Base-by-base conservation (phyloP, 2,113 vertebrate genomes). In the Triplophysa tibetana region DNA sequence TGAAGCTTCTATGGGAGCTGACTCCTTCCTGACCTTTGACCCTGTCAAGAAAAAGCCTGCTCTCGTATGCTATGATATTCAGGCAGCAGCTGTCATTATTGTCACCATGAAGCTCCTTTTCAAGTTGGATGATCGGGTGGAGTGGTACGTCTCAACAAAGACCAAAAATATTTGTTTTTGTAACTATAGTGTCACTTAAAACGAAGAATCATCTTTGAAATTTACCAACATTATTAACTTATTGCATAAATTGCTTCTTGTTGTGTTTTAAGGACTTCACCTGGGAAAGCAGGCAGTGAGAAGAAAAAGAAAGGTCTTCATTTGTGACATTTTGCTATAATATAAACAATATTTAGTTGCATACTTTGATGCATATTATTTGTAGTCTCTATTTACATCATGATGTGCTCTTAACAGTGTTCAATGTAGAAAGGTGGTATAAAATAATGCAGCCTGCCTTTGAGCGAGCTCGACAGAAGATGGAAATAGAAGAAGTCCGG, bases 21-120 rank as follows among this genome's bases (percentile, higher is more conserved):
- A 75, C 1, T 68, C 84, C 58, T 87, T 88, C 73, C 85, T 94
- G 80, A 96, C 95, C 1, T 92, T 94, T 60, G 70, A 88, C n/a
- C 91, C 93, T 16, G 10, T 63, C 38, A 87, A 80, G 16, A 11
- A 13, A 21, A 61, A 1, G n/a, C 4, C 1, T 45, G 23, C 23
- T 9, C 90, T 93, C 43, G 91, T 94, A n/a, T 92, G 78, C 64
- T 95, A 97, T 0, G 96, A 98, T 19, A 6, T 97, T 12, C 92
- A 94, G 81, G 90, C 96, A 6, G 88, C 85, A 23, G 96, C 96
- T 38, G 21, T 96, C 77, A 89, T 98, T 70, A 58, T 98, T 17
- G 88, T 98, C 48, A 91, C 92, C 54, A 80, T 98, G 88, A 99
- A 99, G 87, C 81, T 96, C 5, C 0, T 99, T 24, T 98, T 97